Conservation (phyloP, 2,797 vertebrate species). For the Selene dorsalis region DNA sequence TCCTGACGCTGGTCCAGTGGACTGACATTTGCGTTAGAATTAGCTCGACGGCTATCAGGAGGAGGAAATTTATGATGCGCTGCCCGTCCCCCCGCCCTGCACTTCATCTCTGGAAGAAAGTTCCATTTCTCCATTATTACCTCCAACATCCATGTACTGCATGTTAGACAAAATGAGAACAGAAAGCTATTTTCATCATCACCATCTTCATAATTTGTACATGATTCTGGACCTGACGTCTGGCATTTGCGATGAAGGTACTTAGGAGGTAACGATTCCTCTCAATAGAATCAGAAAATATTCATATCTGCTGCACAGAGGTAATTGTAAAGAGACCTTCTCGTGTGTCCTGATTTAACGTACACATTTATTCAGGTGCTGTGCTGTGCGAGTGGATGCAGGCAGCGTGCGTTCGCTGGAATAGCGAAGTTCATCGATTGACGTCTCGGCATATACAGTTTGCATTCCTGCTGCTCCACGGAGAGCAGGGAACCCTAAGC, state of each 20-base stretch:
- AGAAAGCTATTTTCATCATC: neutral
- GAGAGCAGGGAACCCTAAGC: conserved; percentile 35
- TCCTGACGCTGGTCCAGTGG: conserved; percentile 48
- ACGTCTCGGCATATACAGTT: conserved; percentile 24
- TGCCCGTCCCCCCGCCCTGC: neutral
- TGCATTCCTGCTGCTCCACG: conserved; percentile 29
- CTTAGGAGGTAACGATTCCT: neutral
- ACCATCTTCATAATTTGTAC: neutral
- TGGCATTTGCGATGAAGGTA: conserved; percentile 18
- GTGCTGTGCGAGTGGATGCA: conserved; percentile 30
- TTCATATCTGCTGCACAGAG: conserved; percentile 6
- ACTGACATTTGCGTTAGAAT: conserved; percentile 81
- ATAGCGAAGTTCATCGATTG: conserved; percentile 57
- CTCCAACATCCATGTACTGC: neutral
- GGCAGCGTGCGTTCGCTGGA: conserved; percentile 44
- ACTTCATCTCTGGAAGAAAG: conserved; percentile 29
- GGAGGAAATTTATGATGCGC: conserved; percentile 31
- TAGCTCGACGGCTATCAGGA: conserved; percentile 53
- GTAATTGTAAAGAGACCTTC: conserved; percentile 30
- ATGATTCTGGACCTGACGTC: conserved; percentile 25
- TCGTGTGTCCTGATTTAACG: conserved; percentile 21
- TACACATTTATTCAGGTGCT: conserved; percentile 15
- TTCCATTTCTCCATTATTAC: conserved; percentile 9
- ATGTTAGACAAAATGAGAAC: neutral
- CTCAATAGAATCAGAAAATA: no score